Evolutionary conservation across 23 tunicate species (phyloP), one percentile per base, ranked within the genome.

Genomic region (Trididemnum clinides): DNA sequence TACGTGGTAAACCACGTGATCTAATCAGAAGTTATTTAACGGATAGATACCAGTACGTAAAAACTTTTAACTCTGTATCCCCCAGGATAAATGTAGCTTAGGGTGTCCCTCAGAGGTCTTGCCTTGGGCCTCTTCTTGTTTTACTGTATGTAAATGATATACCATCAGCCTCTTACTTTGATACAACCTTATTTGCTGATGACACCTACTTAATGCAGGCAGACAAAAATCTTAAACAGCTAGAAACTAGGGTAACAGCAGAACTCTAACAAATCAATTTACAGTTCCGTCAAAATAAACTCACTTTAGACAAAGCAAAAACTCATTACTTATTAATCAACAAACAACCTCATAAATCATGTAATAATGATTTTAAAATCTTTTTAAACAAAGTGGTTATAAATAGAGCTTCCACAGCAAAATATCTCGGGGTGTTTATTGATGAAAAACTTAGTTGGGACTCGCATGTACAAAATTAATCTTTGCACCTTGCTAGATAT

Each of bases 381-480:
- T 66, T 32, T 37, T 66, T 31, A 31, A 66, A 66, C 31, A 29
- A 36, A 66, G 31, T 66, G 19, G 31, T 29, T 29, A 66, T 66
- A 3, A 66, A 66, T 29, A 36, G 37, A 28, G 31, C 4, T 23
- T 29, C 10, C 30, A 29, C 37, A 15, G 37, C 22, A 66, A 66
- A 29, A 66, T 66, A 66, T 31, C 31, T 66, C 6, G 37, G 75
- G 31, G 31, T 66, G 30, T 66, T 4, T 66, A 29, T 66, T 66
- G 75, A 66, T 20, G 75, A 66, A 66, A 66, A 66, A 36, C 75
- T 66, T 6, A 66, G 31, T 28, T 66, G 75, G 75, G 30, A 36
- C 31, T 32, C 37, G 30, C 75, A 66, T 10, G 31, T 66, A 6
- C 75, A 66, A 66, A 6, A 66, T 66, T 37, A 29, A 10, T 66